phyloP scores from a whole-genome alignment of 2,888 invertebrate genomes.

The Parasteatoda lunata region DNA sequence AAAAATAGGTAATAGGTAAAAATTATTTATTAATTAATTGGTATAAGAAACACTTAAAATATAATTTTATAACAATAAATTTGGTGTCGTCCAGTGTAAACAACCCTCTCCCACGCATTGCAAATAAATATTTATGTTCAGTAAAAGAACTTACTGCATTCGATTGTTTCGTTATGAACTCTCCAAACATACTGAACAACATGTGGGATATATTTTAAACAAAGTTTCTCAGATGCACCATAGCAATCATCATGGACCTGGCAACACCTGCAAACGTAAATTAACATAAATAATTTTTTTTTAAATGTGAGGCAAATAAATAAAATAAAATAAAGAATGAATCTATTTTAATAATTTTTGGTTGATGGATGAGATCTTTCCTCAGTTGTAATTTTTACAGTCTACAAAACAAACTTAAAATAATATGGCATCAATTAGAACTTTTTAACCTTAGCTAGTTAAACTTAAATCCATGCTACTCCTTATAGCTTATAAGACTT shows the following conservation, averaged over 20 bases:
- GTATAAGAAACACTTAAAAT: not conserved
- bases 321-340: not conserved
- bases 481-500: too few relatives aligned
- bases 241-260: conserved; percentile 54
- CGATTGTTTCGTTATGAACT: conserved; percentile 26
- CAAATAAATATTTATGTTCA: not conserved
- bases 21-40: too few relatives aligned
- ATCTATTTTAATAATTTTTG: not conserved
- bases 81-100: not conserved
- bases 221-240: conserved; percentile 33
- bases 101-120: not conserved
- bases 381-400: too few relatives aligned
- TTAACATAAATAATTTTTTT: not conserved
- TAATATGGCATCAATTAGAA: too few relatives aligned
- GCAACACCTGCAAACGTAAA: conserved; percentile 33
- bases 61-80: not conserved
- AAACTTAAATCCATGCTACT: too few relatives aligned
- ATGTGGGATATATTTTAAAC: conserved; percentile 28
- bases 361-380: too few relatives aligned
- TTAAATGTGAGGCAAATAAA: not conserved
- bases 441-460: too few relatives aligned
- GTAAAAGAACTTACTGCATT: conserved; percentile 38
- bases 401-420: too few relatives aligned
- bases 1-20: too few relatives aligned
- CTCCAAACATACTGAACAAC: conserved; percentile 47